These are phyloP conservation scores for Acheta domesticus DNA, from an alignment of 2,888 invertebrate genomes.

Conservation along the genomic window DNA sequence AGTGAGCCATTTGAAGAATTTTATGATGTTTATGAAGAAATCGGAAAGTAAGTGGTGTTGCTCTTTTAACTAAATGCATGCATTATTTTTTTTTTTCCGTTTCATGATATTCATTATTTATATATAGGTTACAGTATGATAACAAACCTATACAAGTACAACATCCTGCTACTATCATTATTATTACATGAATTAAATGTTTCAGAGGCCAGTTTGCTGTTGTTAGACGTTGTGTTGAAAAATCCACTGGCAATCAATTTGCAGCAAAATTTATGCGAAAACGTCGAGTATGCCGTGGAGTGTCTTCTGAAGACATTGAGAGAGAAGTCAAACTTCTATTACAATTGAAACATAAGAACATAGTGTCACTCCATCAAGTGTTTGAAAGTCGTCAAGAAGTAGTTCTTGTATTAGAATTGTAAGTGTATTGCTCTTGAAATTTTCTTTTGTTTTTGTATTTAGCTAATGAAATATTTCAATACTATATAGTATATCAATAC, in stretches of 20 bases:
- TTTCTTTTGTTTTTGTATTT: no score
- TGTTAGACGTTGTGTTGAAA: slow-evolving; percentile 56
- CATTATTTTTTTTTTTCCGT: not conserved
- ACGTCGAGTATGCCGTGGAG: slow-evolving; percentile 56
- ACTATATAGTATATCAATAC: no score
- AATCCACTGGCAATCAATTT: slow-evolving; percentile 53
- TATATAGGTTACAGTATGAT: no score
- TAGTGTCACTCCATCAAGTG: slow-evolving; percentile 60
- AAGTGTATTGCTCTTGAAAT: slow-evolving; percentile 40
- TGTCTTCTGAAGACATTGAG: slow-evolving; percentile 57
- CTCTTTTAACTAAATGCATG: not conserved
- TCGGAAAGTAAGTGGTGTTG: slow-evolving; percentile 52
- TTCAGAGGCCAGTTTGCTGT: slow-evolving; percentile 65
- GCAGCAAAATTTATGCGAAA: slow-evolving; percentile 65
- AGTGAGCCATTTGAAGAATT: slow-evolving; percentile 54
- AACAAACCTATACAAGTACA: not conserved
- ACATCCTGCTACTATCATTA: not conserved
- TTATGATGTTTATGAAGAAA: slow-evolving; percentile 54
- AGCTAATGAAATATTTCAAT: no score
- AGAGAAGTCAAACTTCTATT: slow-evolving; percentile 57
- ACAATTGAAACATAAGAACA: slow-evolving; percentile 56
- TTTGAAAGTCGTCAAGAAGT: slow-evolving; percentile 59
- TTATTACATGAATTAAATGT: not conserved
- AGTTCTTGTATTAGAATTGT: slow-evolving; percentile 59
- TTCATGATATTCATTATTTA: no score